Percentiles rank a stretch among this genome's conserved stretches.
Evolutionary conservation across 2,888 invertebrate genomes (phyloP).

Genomic region (Drosophila paramelanica): DNA sequence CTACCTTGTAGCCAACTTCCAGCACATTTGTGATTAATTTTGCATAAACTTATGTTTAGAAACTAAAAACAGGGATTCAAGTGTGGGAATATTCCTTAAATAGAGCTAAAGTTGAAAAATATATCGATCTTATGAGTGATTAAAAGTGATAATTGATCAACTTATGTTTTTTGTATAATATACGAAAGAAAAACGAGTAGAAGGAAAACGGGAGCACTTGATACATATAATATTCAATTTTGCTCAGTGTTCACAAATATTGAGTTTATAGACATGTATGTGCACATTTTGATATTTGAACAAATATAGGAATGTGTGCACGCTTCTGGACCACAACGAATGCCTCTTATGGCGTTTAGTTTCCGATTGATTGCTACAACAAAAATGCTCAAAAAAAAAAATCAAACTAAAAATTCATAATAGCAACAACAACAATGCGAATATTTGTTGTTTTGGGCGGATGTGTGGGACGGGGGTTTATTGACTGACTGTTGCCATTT

Average conservation of each 20-base stretch:
- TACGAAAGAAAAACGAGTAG: too few relatives aligned
- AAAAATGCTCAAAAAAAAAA: slow-evolving; percentile 26
- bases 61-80: too few relatives aligned
- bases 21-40: too few relatives aligned
- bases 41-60: too few relatives aligned
- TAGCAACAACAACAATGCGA: slow-evolving; percentile 16
- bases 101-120: too few relatives aligned
- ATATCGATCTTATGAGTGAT: too few relatives aligned
- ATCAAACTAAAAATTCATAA: slow-evolving; percentile 43
- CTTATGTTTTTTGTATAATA: neutral
- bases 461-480: slow-evolving; percentile 65
- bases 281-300: slow-evolving; percentile 19
- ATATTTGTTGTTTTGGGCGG: slow-evolving; percentile 10
- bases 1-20: too few relatives aligned
- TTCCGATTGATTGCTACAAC: slow-evolving; percentile 52
- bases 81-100: too few relatives aligned
- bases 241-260: slow-evolving; percentile 27
- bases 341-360: slow-evolving; percentile 66
- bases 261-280: slow-evolving; percentile 8
- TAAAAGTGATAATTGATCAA: too few relatives aligned
- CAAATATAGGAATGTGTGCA: slow-evolving; percentile 45
- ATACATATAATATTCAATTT: neutral
- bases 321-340: slow-evolving; percentile 42
- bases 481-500: slow-evolving; percentile 70
- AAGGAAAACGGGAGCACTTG: too few relatives aligned